Conservation (phyloP, 2,888 invertebrate genomes). For the Chaetogeoica ovagalla region DNA sequence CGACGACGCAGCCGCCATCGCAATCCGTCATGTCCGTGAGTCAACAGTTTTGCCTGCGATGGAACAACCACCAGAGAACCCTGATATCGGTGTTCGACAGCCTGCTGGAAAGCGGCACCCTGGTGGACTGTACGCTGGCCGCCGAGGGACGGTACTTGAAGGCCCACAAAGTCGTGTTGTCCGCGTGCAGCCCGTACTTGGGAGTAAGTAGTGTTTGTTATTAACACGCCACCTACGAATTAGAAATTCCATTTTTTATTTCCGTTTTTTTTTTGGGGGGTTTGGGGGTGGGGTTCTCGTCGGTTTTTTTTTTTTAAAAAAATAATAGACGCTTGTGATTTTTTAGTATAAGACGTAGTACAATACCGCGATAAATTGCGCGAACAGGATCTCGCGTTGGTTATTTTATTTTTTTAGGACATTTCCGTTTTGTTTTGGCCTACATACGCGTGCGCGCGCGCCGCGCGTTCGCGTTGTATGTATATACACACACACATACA, state of each 20-base stretch:
- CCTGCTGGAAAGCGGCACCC: slow-evolving; percentile 83
- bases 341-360: no score
- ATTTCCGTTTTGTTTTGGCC: slow-evolving; percentile 53
- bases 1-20: slow-evolving; percentile 2
- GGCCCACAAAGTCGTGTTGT: slow-evolving; percentile 93
- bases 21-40: slow-evolving; percentile 61
- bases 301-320: no score
- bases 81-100: slow-evolving; percentile 90
- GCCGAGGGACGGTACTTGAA: slow-evolving; percentile 89
- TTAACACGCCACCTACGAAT: no score
- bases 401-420: slow-evolving; percentile 41
- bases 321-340: no score
- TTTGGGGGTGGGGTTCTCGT: no score
- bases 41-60: slow-evolving; percentile 91
- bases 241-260: no score
- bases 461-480: slow-evolving; percentile 2
- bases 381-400: slow-evolving; percentile 31
- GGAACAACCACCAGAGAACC: slow-evolving; percentile 94
- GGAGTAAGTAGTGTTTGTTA: slow-evolving; percentile 58
- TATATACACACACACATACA: not conserved
- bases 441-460: slow-evolving; percentile 31
- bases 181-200: slow-evolving; percentile 68
- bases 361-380: not conserved
- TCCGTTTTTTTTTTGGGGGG: no score
- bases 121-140: slow-evolving; percentile 91